Percentiles rank a stretch among this genome's conserved stretches.
Evolutionary conservation across 2,888 invertebrate species (phyloP).

Genomic region (Synergus gifuensis): DNA sequence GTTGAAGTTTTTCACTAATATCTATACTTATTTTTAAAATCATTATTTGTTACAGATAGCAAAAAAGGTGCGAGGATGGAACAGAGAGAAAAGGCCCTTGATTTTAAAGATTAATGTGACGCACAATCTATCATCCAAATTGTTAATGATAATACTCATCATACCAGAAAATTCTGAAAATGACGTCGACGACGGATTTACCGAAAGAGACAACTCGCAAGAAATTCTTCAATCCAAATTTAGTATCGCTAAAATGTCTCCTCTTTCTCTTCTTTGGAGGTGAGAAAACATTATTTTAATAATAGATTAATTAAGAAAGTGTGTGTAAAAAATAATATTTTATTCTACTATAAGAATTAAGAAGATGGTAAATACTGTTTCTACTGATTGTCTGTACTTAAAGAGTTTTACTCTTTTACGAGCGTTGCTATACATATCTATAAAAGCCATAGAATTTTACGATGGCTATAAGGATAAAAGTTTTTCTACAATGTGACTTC

Average conservation of each 20-base stretch:
- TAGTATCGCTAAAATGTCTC: conserved; percentile 88
- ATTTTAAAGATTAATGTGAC: conserved; percentile 6
- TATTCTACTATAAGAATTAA: too few species aligned
- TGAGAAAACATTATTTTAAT: conserved; percentile 73
- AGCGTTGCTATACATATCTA: too few species aligned
- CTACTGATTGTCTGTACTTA: too few species aligned
- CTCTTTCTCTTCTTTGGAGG: conserved; percentile 90
- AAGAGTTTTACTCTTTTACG: too few species aligned
- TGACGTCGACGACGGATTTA: conserved; percentile 44
- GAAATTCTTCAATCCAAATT: conserved; percentile 83
- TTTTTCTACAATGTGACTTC: too few species aligned
- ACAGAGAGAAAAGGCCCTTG: neutral
- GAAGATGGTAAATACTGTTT: too few species aligned
- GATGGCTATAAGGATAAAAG: too few species aligned
- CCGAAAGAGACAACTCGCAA: conserved; percentile 68
- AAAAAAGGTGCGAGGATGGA: neutral
- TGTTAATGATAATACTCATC: neutral
- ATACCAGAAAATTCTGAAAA: conserved; percentile 35
- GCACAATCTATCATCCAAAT: neutral
- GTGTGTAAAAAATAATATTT: too few species aligned
- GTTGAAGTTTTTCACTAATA: too few species aligned
- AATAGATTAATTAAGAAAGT: too few species aligned
- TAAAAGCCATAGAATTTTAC: too few species aligned
- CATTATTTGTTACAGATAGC: neutral
- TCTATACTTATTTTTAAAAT: neutral